These are phyloP conservation scores for Caenorhabditis sp. DNA, from an alignment of 2,888 invertebrate species.

Conservation along the genomic window DNA sequence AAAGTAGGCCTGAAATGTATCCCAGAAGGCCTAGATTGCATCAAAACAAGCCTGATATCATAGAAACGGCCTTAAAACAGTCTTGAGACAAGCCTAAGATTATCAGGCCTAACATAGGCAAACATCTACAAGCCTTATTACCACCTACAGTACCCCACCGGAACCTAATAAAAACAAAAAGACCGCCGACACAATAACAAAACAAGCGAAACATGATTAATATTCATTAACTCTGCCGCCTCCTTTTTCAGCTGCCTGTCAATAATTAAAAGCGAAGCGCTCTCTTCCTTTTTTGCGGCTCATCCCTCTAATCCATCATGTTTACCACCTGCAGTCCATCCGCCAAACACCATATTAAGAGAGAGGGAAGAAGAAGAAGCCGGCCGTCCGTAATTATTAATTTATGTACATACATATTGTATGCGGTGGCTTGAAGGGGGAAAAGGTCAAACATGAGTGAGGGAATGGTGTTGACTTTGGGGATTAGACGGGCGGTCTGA, in stretches of 20 bases:
- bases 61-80: too few relatives aligned
- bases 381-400: background rate
- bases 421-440: background rate
- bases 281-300: background rate
- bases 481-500: too few relatives aligned
- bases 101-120: too few relatives aligned
- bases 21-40: too few relatives aligned
- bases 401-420: background rate
- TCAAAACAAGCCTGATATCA: too few relatives aligned
- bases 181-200: background rate
- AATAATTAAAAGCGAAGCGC: background rate
- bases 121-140: background rate
- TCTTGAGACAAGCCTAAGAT: too few relatives aligned
- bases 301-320: conserved; percentile 1
- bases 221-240: background rate
- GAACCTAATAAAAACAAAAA: background rate
- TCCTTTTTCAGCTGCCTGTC: background rate
- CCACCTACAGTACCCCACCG: background rate
- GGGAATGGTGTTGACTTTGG: too few relatives aligned
- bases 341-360: background rate
- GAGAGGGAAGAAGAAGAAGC: background rate
- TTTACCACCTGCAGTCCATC: background rate
- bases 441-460: too few relatives aligned
- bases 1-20: too few relatives aligned
- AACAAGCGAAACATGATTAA: background rate